Evolutionary conservation across 2,797 vertebrate species (phyloP).

Genomic region (Galago senegalensis): DNA sequence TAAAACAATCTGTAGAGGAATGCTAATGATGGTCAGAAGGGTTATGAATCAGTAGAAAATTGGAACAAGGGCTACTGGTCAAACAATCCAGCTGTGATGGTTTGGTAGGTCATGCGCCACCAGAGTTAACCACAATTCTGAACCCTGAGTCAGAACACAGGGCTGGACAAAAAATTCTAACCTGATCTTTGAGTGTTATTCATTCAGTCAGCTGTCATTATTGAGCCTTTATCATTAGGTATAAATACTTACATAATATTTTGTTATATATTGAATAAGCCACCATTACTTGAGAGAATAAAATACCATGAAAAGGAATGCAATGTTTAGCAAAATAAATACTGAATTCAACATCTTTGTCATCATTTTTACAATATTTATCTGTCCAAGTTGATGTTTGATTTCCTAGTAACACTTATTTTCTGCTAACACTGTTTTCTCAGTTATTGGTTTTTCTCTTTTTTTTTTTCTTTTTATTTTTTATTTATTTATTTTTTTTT

Average conservation of each 20-base stretch:
- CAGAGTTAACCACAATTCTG: neutral
- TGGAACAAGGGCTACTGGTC: neutral
- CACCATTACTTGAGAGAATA: neutral
- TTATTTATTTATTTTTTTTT: no score
- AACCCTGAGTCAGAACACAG: neutral
- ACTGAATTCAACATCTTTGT: neutral
- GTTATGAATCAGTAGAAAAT: neutral
- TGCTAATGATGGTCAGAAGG: neutral
- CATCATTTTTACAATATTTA: neutral
- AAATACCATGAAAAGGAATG: neutral
- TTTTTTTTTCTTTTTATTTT: no score
- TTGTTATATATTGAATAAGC: neutral
- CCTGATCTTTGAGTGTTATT: neutral
- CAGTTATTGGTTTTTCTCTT: no score
- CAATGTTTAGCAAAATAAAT: neutral
- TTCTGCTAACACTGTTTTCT: constrained; percentile 9
- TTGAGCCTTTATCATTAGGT: neutral
- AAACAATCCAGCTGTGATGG: neutral
- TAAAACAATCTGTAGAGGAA: neutral
- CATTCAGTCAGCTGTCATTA: neutral
- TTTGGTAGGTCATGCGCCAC: neutral
- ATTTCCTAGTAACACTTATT: constrained; percentile 8
- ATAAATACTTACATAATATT: neutral
- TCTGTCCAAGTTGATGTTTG: neutral
- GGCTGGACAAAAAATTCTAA: neutral